phyloP scores from a whole-genome alignment of 2,888 invertebrate species.

The Eristalis tenax region DNA sequence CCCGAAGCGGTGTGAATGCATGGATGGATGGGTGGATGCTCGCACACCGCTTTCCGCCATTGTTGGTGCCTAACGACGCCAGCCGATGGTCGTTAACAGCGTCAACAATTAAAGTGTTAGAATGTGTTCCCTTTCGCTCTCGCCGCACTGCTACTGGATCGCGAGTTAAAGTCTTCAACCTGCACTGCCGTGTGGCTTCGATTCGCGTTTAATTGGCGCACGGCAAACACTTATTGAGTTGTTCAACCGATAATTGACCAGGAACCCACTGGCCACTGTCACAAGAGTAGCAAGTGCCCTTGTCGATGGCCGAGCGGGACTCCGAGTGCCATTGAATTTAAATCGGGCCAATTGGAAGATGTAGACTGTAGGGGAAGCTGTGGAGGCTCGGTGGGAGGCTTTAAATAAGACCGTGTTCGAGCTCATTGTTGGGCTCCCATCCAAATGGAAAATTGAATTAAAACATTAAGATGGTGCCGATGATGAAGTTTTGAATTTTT shows the following conservation, averaged over 20 bases:
- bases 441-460: constrained; percentile 70
- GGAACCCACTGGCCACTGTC: constrained; percentile 18
- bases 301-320: not conserved
- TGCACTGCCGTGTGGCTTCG: constrained; percentile 4
- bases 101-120: constrained; percentile 53
- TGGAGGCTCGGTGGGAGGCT: not conserved
- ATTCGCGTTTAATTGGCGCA: constrained; percentile 45
- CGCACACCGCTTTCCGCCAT: constrained; percentile 6
- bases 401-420: not conserved
- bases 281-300: not conserved
- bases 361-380: not conserved
- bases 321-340: constrained; percentile 50
- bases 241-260: constrained; percentile 45
- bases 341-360: constrained; percentile 43
- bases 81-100: constrained; percentile 29
- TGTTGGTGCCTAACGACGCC: constrained; percentile 45
- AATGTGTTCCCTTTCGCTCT: not conserved
- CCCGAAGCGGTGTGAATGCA: not conserved
- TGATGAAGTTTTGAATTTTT: constrained; percentile 60
- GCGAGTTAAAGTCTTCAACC: constrained; percentile 8
- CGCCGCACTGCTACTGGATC: not conserved
- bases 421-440: constrained; percentile 56
- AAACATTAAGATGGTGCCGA: constrained; percentile 67
- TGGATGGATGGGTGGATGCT: not conserved
- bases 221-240: constrained; percentile 39